Evolutionary conservation across 2,888 invertebrate species (phyloP), one percentile per base, ranked within the genome.

Genomic region (Nebria salina): DNA sequence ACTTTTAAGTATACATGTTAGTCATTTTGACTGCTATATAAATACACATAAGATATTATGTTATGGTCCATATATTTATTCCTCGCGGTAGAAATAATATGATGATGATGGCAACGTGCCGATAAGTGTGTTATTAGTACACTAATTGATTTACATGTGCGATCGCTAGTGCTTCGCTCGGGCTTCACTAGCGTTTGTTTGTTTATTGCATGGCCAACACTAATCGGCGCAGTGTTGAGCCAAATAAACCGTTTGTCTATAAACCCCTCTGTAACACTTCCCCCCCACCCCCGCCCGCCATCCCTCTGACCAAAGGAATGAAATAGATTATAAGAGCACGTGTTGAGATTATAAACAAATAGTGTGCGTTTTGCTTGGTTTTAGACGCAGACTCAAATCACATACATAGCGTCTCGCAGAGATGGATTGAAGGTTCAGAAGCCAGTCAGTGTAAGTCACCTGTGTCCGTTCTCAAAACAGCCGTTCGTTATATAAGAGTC

Each of bases 141-240:
- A 70, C 79, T 79, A 79, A 79, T 79, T 79, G 79, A 79, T 79
- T 79, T 79, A 79, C 79, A 79, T 80, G 34, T 64, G 7, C n/a
- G 11, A 65, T 65, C 65, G 25, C 13, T 25, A 70, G 5, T 20
- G 15, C 25, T 25, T 66, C 4, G 15, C 66, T 13, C 65, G 13
- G 65, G 15, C 66, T 66, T 25, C 13, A 8, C 3, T 15, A 8
- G 66, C 13, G 66, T 66, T 20, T 65, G 65, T 65, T 7, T 66
- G 8, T 66, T 34, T 34, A 34, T 34, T 34, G 34, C 34, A 34
- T 34, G 5, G 34, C 34, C 34, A 34, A 34, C 34, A 34, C 5
- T 34, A 34, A 34, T 34, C 34, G 34, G 34, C 34, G 34, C 34
- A 34, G 34, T 34, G 34, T 34, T 34, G 34, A 34, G 5, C 34